Base-by-base conservation (phyloP, 2,113 vertebrate genomes). In the Neogobius melanostomus region DNA sequence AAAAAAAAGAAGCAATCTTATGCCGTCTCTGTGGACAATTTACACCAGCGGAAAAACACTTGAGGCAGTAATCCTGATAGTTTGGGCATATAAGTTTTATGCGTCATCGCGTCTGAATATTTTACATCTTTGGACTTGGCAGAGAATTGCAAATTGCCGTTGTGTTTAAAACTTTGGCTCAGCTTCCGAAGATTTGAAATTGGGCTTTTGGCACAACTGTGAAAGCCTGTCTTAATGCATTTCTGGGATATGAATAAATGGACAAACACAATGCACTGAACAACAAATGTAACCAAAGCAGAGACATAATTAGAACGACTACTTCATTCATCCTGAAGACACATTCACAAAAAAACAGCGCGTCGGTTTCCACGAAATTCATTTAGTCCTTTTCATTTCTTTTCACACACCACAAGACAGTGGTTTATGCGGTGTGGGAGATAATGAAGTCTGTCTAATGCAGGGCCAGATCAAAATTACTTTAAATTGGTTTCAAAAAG, bases 221-320 rank as follows among this genome's bases (percentile, higher is more conserved):
- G 42, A 61, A 44, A 44, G 59, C 36, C 42, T 61, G 42, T 61
- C 59, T 61, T 45, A 61, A 61, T 61, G 59, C 14, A 44, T 61
- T 61, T 61, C 15, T 61, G 59, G 44, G 59, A 61, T 45, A 45
- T 44, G 59, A 61, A 61, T 61, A 61, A 61, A 44, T n/a, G 59
- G 43, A 45, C 59, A 61, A 44, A 61, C 42, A 61, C 42, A 61
- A 61, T 61, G 59, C 42, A 16, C 42, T n/a, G 36, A 44, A 61
- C 59, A 61, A 61, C 15, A 45, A 61, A 44, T 61, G 59, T 61
- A 10, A 61, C 59, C 36, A 61, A 61, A 45, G 59, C 59, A 61
- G 42, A 45, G 59, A 61, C 59, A 45, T n/a, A 61, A 61, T 61
- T 43, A 61, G 59, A 61, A 61, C n/a, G 14, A 61, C 36, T n/a